These are phyloP conservation scores for Stomorhina lunata DNA, from an alignment of 2,888 invertebrate species.

Conservation along the genomic window DNA sequence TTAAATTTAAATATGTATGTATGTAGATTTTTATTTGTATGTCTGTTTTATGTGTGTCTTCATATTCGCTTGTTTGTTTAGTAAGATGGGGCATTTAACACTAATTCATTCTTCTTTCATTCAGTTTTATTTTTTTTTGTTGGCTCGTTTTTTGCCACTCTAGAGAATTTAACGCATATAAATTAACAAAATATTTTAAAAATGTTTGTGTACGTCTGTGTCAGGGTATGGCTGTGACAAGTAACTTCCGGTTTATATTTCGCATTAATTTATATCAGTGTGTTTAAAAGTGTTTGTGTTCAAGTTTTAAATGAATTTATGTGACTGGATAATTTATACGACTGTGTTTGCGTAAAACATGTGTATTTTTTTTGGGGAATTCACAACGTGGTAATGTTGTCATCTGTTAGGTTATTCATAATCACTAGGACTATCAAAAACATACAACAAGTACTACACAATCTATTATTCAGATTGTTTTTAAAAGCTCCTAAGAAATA, in stretches of 20 bases:
- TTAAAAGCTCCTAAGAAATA: too few relatives aligned
- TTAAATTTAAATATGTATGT: not conserved
- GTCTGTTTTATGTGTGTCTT: too few relatives aligned
- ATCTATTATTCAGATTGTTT: too few relatives aligned
- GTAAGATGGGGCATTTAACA: slow-evolving; percentile 54
- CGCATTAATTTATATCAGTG: slow-evolving; percentile 63
- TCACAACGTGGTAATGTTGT: too few relatives aligned
- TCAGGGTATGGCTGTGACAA: slow-evolving; percentile 62
- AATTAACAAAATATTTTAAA: slow-evolving; percentile 68
- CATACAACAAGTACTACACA: too few relatives aligned
- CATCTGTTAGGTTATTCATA: too few relatives aligned
- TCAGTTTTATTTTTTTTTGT: not conserved
- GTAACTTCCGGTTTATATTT: slow-evolving; percentile 69
- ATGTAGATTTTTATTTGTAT: too few relatives aligned
- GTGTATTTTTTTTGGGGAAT: too few relatives aligned
- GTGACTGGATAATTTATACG: slow-evolving; percentile 37
- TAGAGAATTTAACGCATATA: slow-evolving; percentile 65
- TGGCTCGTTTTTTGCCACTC: slow-evolving; percentile 32
- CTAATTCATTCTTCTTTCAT: slow-evolving; percentile 61
- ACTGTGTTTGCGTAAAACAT: not conserved
- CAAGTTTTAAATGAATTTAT: slow-evolving; percentile 37
- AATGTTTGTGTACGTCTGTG: slow-evolving; percentile 52
- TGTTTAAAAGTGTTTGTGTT: not conserved
- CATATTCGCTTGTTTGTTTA: slow-evolving; percentile 23
- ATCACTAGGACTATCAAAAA: too few relatives aligned